Evolutionary conservation across 1,140 invertebrate genomes (phyloP).

Genomic region (Pogonognathellus flavescens): DNA sequence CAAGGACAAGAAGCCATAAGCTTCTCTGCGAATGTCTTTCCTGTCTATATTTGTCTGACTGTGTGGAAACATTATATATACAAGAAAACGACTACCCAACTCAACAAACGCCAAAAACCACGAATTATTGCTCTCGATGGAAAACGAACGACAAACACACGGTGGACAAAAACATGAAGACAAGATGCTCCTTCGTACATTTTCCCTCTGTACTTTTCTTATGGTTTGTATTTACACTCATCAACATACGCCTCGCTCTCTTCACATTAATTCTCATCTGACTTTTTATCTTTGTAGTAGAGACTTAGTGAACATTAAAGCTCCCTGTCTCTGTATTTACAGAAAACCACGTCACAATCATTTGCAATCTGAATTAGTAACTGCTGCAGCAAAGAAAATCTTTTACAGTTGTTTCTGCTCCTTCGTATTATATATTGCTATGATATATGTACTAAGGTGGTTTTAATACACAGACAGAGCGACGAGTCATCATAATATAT

Average conservation of each 20-base stretch:
- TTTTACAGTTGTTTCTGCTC: background rate
- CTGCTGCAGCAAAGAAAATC: background rate
- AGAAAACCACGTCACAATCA: slow-evolving; percentile 2
- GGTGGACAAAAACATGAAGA: background rate
- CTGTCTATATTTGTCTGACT: no score
- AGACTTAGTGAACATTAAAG: background rate
- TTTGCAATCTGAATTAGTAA: slow-evolving; percentile 35
- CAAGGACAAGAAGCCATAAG: background rate
- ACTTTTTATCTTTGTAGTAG: background rate
- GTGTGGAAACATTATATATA: no score
- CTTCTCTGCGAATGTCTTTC: no score
- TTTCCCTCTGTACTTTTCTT: background rate
- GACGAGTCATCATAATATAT: no score
- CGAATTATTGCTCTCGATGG: slow-evolving; percentile 35
- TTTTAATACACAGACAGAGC: no score
- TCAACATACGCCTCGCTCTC: background rate
- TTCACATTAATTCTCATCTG: slow-evolving; percentile 20
- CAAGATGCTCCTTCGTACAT: background rate
- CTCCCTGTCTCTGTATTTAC: background rate
- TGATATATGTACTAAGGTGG: no score
- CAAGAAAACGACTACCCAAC: background rate
- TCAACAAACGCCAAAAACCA: slow-evolving; percentile 28
- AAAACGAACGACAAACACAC: slow-evolving; percentile 13
- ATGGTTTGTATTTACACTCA: background rate
- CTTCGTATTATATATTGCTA: background rate